Base-by-base conservation (phyloP, 2,888 invertebrate species). In the Masnerella sp. region DNA sequence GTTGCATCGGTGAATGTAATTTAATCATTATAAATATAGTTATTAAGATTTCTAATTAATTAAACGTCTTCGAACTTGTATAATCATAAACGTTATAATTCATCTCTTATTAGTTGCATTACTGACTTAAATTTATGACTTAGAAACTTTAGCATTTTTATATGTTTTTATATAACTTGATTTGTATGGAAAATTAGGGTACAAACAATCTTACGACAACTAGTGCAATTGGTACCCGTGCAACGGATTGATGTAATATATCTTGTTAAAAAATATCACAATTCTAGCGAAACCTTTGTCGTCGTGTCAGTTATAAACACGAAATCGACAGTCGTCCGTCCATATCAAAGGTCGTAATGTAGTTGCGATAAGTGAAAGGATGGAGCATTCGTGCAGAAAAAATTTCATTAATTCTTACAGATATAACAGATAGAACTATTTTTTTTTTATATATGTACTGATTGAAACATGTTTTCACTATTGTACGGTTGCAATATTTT, bases 321-420 rank as follows among this genome's bases (percentile, higher is more conserved):
- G 65, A 61, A 34, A 68, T 62, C 43, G 32, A 11, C 43, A 61
- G 22, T 72, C 61, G 34, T 14, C 61, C 61, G 34, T 14, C 61
- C 72, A 34, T 72, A 54, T 67, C 58, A 54, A 49, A 72, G 72
- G 36, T 47, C 36, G 30, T 43, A 17, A 20, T 59, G 32, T 34
- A 40, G 38, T 45, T 49, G 56, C 28, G 61, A 62, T 18, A 47
- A 68, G 67, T 62, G 73, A 72, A 72, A 72, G 72, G 42, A 56
- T 54, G 28, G 30, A 25, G n/a, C 49, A 67, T 38, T 61, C 49
- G 14, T 40, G 56, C 72, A 72, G 58, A 61, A 72, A 67, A 54
- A 61, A 54, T 45, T 54, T 49, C 28, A 34, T 18, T 38, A 25
- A 43, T 43, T 43, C n/a, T n/a, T n/a, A n/a, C n/a, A n/a, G n/a